phyloP scores from a whole-genome alignment of 2,888 invertebrate species.

The Zaprionus bogoriensis region DNA sequence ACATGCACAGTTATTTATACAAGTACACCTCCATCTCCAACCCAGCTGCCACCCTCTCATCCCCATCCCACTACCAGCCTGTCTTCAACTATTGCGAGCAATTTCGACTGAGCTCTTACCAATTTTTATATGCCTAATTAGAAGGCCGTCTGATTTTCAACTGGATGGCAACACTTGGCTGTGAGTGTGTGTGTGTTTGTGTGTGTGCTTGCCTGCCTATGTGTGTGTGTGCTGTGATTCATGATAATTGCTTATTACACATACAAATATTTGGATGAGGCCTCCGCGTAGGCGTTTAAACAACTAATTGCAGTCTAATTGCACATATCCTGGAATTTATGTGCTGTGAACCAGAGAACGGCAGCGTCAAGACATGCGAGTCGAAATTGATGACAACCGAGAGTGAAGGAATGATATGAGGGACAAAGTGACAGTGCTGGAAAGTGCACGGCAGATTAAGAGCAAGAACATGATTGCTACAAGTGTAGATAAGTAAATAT shows the following conservation, averaged over 20 bases:
- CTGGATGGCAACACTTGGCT: constrained; percentile 14
- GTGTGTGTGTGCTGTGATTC: constrained; percentile 60
- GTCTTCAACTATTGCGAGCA: constrained; percentile 27
- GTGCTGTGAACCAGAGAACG: constrained; percentile 23
- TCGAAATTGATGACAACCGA: constrained; percentile 1
- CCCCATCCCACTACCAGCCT: background rate
- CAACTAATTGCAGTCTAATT: constrained; percentile 62
- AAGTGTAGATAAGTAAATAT: too few species aligned
- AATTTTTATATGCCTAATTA: constrained; percentile 56
- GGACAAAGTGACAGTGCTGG: background rate
- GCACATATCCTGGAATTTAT: constrained; percentile 50
- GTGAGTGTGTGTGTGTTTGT: background rate
- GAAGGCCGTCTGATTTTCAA: constrained; percentile 44
- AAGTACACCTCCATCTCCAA: constrained; percentile 5
- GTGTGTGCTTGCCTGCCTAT: too few species aligned
- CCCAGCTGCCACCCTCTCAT: background rate
- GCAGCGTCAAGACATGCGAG: background rate
- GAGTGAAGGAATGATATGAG: background rate
- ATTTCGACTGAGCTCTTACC: constrained; percentile 29
- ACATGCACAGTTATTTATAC: constrained; percentile 79
- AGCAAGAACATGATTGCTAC: too few species aligned
- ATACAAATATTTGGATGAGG: constrained; percentile 46
- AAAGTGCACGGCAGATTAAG: background rate
- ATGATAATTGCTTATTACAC: constrained; percentile 79
- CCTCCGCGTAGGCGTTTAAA: constrained; percentile 33